Percentiles rank a stretch among this genome's conserved stretches.
Conservation (phyloP, 1,140 invertebrate species). For the Conus ventricosus region DNA sequence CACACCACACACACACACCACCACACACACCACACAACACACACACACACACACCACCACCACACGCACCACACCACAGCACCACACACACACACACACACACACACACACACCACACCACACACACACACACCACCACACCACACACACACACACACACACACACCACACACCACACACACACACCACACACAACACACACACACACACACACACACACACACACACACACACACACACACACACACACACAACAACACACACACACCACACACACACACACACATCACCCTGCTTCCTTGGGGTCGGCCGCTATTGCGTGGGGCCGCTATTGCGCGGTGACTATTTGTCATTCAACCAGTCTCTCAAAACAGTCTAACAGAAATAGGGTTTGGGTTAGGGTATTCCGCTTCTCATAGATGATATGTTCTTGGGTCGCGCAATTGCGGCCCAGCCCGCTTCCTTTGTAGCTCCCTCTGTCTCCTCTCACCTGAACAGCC, state of each 20-base stretch:
- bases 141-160: neutral
- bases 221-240: neutral
- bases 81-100: neutral
- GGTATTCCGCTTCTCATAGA: too few species aligned
- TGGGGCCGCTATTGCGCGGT: too few species aligned
- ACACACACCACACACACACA: conserved; percentile 15
- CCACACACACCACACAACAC: neutral
- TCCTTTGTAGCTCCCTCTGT: too few species aligned
- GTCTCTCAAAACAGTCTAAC: too few species aligned
- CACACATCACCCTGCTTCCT: neutral
- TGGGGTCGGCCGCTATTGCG: too few species aligned
- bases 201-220: neutral
- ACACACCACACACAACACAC: neutral
- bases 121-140: neutral
- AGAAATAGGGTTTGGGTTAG: too few species aligned
- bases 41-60: neutral
- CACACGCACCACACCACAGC: neutral
- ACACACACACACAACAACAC: conserved; percentile 15
- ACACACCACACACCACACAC: neutral
- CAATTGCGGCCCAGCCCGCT: too few species aligned
- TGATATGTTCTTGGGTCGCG: too few species aligned
- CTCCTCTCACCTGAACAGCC: too few species aligned
- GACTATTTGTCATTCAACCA: too few species aligned
- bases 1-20: conserved; percentile 10
- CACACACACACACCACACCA: neutral